Evolutionary conservation across 2,113 vertebrate genomes (phyloP).

Genomic region (Daubentonia madagascariensis): DNA sequence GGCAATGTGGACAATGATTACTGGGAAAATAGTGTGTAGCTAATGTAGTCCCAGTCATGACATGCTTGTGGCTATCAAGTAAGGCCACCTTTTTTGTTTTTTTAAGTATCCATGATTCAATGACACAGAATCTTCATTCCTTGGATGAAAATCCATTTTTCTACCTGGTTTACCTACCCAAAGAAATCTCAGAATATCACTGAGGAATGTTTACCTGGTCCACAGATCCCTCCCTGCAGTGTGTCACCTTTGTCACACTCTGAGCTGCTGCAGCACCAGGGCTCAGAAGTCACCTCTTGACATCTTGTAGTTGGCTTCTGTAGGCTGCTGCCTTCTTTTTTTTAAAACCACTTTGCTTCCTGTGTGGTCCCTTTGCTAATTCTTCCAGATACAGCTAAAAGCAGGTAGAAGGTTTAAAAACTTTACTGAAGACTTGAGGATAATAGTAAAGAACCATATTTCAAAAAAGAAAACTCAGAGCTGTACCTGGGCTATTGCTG

Average conservation of each 20-base stretch:
- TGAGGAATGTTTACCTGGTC: neutral
- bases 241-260: neutral
- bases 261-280: neutral
- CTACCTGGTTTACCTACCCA: neutral
- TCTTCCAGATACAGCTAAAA: neutral
- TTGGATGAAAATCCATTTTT: neutral
- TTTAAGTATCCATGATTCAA: neutral
- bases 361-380: neutral
- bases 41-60: neutral
- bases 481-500: neutral
- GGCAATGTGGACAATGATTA: neutral
- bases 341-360: neutral
- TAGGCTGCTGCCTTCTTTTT: neutral
- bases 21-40: neutral
- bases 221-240: neutral
- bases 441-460: neutral
- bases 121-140: neutral
- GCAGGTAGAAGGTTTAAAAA: neutral
- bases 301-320: neutral
- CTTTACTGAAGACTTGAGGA: neutral
- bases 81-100: neutral
- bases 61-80: neutral
- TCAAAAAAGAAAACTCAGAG: neutral
- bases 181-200: neutral
- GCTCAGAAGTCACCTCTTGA: neutral